Evolutionary conservation across 1,140 invertebrate genomes (phyloP), one percentile per base, ranked within the genome.

Genomic region (Adelges cooleyi): DNA sequence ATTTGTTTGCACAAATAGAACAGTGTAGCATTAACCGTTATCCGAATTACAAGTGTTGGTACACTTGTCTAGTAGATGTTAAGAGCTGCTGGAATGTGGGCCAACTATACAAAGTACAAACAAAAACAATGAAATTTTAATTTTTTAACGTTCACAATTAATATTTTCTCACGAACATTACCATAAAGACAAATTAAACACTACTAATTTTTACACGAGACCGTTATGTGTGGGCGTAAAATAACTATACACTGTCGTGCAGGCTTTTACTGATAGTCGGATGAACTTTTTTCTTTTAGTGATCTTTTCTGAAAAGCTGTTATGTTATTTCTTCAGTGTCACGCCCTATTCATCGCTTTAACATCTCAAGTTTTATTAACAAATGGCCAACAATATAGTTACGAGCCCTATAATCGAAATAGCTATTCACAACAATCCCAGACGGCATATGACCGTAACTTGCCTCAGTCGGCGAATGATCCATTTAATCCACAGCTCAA

Each of bases 111-210:
- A 6, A 33, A 33, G 11, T 33, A 18, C 38, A 42, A 56, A 56
- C 53, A 59, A 46, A 8, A 62, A 62, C 56, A 48, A 27, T 48
- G 44, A 46, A 62, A 42, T 62, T 62, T 48, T 62, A 25, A 48
- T 48, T 44, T 59, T 62, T 62, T 59, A 59, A 59, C 54, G 54
- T 59, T 4, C 51, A 23, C 20, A 36, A 3, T 8, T 38, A 15
- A 4, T 46, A 33, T 22, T 48, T 27, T 62, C 56, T 48, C 56
- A 46, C 56, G 27, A 20, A 15, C 15, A 10, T 59, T 20, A 6
- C 29, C 29, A 33, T 33, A 33, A 33, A 33, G 5, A 33, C n/a
- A n/a, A n/a, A n/a, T n/a, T n/a, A n/a, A n/a, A n/a, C 29, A 33
- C 29, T 6, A 33, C 11, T 33, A 33, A 33, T 33, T 33, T 11